These are phyloP conservation scores for Heterocephalus glaber DNA, from an alignment of 2,113 vertebrate genomes.

Conservation along the genomic window DNA sequence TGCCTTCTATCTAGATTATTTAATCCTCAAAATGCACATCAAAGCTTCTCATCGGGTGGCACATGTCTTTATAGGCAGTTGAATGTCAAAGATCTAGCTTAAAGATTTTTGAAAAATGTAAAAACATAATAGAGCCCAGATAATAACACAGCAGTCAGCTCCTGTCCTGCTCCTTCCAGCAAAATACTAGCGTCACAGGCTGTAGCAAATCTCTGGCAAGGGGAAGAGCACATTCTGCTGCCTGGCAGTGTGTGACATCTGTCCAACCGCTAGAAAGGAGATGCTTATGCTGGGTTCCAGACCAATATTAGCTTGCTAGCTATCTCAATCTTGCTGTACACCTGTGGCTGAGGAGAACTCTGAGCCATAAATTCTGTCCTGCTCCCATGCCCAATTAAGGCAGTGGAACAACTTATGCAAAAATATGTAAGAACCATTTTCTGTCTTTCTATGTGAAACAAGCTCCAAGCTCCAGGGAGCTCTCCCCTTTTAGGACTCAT, in stretches of 20 bases:
- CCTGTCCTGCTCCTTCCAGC: conserved; percentile 87
- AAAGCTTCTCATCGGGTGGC: conserved; percentile 94
- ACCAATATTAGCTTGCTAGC: conserved; percentile 81
- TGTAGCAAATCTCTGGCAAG: conserved; percentile 84
- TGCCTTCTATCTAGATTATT: conserved; percentile 96
- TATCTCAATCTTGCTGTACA: conserved; percentile 77
- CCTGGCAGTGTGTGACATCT: conserved; percentile 75
- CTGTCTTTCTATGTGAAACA: conserved; percentile 63
- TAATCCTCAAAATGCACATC: conserved; percentile 98
- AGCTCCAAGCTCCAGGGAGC: conserved; percentile 61
- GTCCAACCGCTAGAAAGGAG: conserved; percentile 80
- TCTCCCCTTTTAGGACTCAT: conserved; percentile 65
- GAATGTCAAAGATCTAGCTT: conserved; percentile 94
- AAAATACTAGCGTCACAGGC: conserved; percentile 81
- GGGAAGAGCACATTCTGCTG: conserved; percentile 79
- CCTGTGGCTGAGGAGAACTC: conserved; percentile 81
- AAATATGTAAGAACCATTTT: conserved; percentile 75
- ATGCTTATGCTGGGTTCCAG: conserved; percentile 77
- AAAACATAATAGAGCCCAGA: conserved; percentile 93
- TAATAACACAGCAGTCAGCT: conserved; percentile 92
- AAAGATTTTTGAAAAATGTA: conserved; percentile 95
- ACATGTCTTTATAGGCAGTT: conserved; percentile 92
- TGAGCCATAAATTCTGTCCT: conserved; percentile 79
- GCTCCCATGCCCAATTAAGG: conserved; percentile 82
- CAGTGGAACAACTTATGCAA: conserved; percentile 80